phyloP scores from a whole-genome alignment of 2,113 vertebrate genomes.

The Oryzias melastigma region DNA sequence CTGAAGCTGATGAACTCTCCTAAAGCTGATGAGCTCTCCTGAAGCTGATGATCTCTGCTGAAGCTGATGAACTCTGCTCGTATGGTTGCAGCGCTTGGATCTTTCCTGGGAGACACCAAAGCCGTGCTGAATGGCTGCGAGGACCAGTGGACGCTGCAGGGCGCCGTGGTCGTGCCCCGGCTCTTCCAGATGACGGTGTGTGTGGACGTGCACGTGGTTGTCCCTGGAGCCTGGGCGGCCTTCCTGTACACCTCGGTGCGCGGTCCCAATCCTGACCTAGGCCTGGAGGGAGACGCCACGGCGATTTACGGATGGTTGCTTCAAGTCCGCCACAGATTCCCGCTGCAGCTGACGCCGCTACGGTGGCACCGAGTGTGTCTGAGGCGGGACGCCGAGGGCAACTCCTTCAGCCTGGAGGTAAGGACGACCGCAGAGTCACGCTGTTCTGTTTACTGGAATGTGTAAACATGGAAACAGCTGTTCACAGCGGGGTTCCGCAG shows the following conservation, averaged over 20 bases:
- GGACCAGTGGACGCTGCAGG: conserved; percentile 75
- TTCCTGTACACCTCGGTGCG: conserved; percentile 69
- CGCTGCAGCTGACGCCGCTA: conserved; percentile 29
- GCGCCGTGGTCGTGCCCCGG: conserved; percentile 32
- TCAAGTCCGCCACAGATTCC: conserved; percentile 68
- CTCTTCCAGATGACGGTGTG: conserved; percentile 71
- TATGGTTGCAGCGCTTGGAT: conserved; percentile 26
- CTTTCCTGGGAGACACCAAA: conserved; percentile 71
- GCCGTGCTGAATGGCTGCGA: conserved; percentile 67
- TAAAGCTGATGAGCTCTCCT: no score
- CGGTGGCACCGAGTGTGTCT: conserved; percentile 76
- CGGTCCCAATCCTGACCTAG: conserved; percentile 54
- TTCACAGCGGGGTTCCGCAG: no score
- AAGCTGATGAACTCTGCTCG: background rate
- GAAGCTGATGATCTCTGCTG: no score
- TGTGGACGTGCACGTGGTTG: conserved; percentile 64
- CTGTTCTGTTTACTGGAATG: no score
- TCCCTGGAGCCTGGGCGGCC: conserved; percentile 70
- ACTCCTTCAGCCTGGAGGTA: conserved; percentile 72
- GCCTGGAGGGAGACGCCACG: conserved; percentile 67
- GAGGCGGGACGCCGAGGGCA: conserved; percentile 34
- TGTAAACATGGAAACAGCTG: background rate
- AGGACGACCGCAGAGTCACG: background rate
- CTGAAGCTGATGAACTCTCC: no score
- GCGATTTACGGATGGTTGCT: conserved; percentile 73